Evolutionary conservation across 2,797 vertebrate genomes (phyloP).

Genomic region (Sternarchorhynchus goeldii): DNA sequence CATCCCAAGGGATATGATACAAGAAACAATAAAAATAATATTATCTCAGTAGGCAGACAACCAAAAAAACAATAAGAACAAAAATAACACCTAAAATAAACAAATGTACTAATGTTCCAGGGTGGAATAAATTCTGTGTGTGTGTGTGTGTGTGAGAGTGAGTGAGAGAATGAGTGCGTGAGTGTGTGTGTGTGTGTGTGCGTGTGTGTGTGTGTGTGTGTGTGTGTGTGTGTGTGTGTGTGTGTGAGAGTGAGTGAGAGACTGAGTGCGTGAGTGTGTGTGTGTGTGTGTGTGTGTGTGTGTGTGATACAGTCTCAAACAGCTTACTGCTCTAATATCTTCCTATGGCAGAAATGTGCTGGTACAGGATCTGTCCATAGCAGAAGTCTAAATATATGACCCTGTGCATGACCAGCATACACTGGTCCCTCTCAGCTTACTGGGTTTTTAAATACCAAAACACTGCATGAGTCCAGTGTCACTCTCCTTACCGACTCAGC

Average conservation of each 20-base stretch:
- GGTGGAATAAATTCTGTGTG: too few species aligned
- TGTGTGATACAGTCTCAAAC: neutral
- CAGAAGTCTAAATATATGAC: constrained; percentile 66
- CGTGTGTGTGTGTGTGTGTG: constrained; percentile 1
- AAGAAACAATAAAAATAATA: too few species aligned
- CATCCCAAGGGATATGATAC: too few species aligned
- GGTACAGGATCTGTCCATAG: constrained; percentile 52
- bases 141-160: neutral
- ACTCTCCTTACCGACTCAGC: neutral
- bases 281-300: constrained; percentile 19
- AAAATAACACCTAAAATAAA: neutral
- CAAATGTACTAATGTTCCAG: too few species aligned
- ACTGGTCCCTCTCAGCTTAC: constrained; percentile 60
- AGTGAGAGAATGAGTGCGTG: too few species aligned
- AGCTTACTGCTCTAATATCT: constrained; percentile 4
- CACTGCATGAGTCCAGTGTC: constrained; percentile 55
- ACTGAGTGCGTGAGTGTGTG: neutral
- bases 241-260: neutral
- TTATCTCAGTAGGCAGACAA: too few species aligned
- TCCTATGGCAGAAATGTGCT: constrained; percentile 50
- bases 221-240: constrained; percentile 19
- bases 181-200: constrained; percentile 1
- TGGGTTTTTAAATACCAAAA: constrained; percentile 66
- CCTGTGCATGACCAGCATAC: constrained; percentile 38
- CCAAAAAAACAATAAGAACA: neutral